phyloP scores from a whole-genome alignment of 2,888 invertebrate species.

The Eupithecia inturbata region DNA sequence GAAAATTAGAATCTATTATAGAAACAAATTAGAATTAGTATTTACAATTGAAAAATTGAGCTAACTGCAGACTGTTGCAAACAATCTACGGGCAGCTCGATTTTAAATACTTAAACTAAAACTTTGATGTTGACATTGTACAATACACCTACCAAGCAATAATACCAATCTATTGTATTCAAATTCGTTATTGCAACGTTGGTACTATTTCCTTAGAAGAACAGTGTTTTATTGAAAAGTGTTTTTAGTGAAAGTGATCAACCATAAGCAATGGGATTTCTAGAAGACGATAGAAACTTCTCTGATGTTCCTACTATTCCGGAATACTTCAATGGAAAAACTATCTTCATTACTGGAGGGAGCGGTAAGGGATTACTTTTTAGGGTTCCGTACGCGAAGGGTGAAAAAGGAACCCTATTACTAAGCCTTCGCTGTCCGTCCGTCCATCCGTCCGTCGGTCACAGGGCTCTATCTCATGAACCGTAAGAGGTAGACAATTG shows the following conservation, averaged over 20 bases:
- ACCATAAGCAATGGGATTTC: constrained; percentile 56
- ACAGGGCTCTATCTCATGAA: no score
- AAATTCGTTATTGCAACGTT: background rate
- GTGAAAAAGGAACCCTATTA: no score
- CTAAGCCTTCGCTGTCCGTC: no score
- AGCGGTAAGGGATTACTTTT: constrained; percentile 74
- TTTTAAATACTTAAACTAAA: background rate
- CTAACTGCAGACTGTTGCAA: no score
- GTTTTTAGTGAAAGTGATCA: constrained; percentile 10
- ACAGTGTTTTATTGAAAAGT: background rate
- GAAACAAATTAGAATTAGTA: no score
- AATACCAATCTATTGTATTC: constrained; percentile 1
- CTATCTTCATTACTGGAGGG: constrained; percentile 92
- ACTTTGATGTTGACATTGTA: background rate
- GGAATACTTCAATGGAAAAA: constrained; percentile 87
- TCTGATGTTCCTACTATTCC: constrained; percentile 72
- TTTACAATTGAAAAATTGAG: no score
- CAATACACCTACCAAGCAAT: background rate
- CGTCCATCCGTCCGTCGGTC: no score
- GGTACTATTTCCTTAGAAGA: background rate
- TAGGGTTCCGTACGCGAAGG: no score
- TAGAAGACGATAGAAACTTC: constrained; percentile 59
- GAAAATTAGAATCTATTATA: no score
- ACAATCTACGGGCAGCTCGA: no score
- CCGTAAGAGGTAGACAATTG: no score